Evolutionary conservation across 2,113 vertebrate genomes (phyloP), one percentile per base, ranked within the genome.

Genomic region (Lonchura striata): DNA sequence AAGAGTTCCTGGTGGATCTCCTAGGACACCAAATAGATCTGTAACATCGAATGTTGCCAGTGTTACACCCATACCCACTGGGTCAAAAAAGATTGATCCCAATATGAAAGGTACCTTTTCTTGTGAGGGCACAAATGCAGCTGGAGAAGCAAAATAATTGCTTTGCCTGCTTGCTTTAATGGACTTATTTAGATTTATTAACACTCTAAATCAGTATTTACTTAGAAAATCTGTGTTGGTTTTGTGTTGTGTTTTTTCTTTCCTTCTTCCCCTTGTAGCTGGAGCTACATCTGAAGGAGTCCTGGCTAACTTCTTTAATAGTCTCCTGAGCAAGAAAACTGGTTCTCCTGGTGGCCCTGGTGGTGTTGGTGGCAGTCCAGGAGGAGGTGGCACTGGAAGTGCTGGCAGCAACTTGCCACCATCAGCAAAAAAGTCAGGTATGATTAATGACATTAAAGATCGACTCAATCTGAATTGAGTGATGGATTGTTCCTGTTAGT

Each of bases 241-340:
- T 56, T 86, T 76, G 31, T 79, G 57, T 35, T 74, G 56, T 69
- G 39, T 1, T 24, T 57, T 53, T 37, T 47, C 49, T 72, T 23
- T 63, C 50, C 7, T 81, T 63, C 22, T 22, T 72, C 8, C 24
- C 33, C 14, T 50, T 95, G 42, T 93, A 99, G 98, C 98, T 97
- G 99, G 99, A 98, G 99, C 99, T 95, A 99, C 99, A 83, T 99
- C 99, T 54, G 99, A 99, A 98, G 99, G 99, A 16, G 99, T 99
- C 76, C 97, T 99, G 96, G 99, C 99, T 75, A 99, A 99, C 95
- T 99, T 99, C 98, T 99, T 99, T 96, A 99, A 99, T 95, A 99
- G 99, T 92, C 98, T 99, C 91, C 96, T 99, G 97, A 99, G 98
- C 95, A 99, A 99, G 97, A 99, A 99, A 98, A 99, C 99, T 12